Base-by-base conservation (phyloP, 2,888 invertebrate species). In the Villa cingulata region DNA sequence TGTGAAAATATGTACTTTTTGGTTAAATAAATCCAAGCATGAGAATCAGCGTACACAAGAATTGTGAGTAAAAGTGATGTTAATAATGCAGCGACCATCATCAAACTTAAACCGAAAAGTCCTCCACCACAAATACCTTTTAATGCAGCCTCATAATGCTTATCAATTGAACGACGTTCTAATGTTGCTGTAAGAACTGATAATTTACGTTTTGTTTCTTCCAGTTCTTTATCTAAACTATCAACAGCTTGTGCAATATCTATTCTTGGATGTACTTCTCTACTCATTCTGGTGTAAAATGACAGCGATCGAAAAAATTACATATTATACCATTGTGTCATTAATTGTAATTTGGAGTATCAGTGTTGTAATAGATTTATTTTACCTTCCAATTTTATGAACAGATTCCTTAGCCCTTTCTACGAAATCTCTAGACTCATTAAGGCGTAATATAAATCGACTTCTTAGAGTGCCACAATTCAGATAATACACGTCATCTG, bases 1-100 rank as follows among this genome's bases (percentile, higher is more conserved):
- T 17, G 6, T 18, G 7, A 48, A 32, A 39, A 16, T 18, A 27
- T 7, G 72, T 67, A 91, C 91, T 86, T 86, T 66, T 88, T 89
- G 62, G 86, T 83, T 55, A 94, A 86, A 66, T 94, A 91, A 63
- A 94, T 92, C 94, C 95, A 95, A 27, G 92, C 91, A 65, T 94
- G 92, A 9, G 92, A 94, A 64, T 94, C 91, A 48, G 94, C 83
- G 74, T 92, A 87, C 43, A 94, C 92, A 39, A 94, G 79, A 46
- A 91, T 80, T 1, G 94, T 92, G 67, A 95, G 83, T 57, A 92
- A 75, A 56, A 95, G 77, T 20, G 94, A 92, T 45, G 91, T 86
- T 27, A 85, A 76, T 32, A 88, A 74, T 18, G 90, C 84, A n/a
- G 92, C 89, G 46, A 86, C 71, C 66, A 94, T 76, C 77, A 95